Evolutionary conservation across 2,113 vertebrate genomes (phyloP).

Genomic region (Petrocephalus zakoni): DNA sequence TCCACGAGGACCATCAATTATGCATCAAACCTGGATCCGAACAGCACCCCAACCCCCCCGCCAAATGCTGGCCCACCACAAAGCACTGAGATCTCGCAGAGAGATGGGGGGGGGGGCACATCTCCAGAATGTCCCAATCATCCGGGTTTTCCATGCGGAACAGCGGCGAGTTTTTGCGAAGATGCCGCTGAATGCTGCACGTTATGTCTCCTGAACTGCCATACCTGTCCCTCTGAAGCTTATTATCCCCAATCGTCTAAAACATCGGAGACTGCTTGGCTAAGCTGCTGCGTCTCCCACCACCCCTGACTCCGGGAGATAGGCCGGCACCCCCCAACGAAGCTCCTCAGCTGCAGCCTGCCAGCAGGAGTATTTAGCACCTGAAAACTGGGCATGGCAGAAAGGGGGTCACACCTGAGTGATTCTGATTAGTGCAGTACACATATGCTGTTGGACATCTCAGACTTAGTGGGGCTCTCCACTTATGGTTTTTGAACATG

Average conservation of each 20-base stretch:
- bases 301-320: not conserved
- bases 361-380: not conserved
- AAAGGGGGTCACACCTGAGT: not conserved
- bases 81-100: not conserved
- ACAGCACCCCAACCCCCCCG: not conserved
- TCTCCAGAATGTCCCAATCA: not conserved
- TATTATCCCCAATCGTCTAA: not conserved
- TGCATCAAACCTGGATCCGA: slow-evolving; percentile 8
- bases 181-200: not conserved
- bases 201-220: not conserved
- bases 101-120: not conserved
- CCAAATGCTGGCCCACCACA: not conserved
- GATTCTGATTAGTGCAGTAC: not conserved
- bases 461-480: not conserved
- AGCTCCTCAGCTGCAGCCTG: not conserved
- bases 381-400: not conserved
- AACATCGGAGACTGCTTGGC: not conserved
- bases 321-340: not conserved
- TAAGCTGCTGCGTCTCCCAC: not conserved
- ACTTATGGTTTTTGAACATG: not conserved
- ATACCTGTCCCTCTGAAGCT: not conserved
- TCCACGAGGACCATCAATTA: slow-evolving; percentile 5
- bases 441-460: not conserved
- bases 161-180: not conserved
- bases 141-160: not conserved